phyloP scores from a whole-genome alignment of 1,140 invertebrate genomes.

The Drosophila persimilis region DNA sequence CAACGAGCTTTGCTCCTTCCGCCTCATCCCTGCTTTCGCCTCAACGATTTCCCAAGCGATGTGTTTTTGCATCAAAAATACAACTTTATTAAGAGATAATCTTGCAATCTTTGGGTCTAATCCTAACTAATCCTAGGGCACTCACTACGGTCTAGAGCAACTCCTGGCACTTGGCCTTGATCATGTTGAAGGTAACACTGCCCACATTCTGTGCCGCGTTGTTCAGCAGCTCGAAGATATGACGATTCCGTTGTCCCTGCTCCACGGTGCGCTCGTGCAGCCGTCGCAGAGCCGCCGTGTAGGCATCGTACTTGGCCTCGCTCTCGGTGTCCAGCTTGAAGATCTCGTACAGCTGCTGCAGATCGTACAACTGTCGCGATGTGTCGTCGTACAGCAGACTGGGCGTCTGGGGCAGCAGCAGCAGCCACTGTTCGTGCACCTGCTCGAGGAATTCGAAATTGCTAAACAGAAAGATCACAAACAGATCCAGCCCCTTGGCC shows the following conservation, averaged over 20 bases:
- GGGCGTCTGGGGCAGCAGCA: slow-evolving; percentile 52
- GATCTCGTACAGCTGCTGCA: slow-evolving; percentile 63
- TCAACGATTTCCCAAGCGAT: background rate
- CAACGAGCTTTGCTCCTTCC: background rate
- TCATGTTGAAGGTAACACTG: slow-evolving; percentile 75
- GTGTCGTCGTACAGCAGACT: slow-evolving; percentile 54
- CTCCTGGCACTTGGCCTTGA: slow-evolving; percentile 71
- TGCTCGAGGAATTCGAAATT: slow-evolving; percentile 76
- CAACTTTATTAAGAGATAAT: too few relatives aligned
- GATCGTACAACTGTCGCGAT: slow-evolving; percentile 49
- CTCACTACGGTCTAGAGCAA: slow-evolving; percentile 19
- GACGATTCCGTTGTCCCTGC: slow-evolving; percentile 55
- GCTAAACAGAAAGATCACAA: slow-evolving; percentile 74
- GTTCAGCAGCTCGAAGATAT: slow-evolving; percentile 67
- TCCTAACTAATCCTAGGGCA: background rate
- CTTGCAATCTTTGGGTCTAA: too few relatives aligned
- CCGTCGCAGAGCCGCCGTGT: slow-evolving; percentile 40
- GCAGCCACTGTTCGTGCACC: slow-evolving; percentile 62
- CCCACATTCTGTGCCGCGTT: slow-evolving; percentile 74
- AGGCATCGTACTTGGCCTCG: slow-evolving; percentile 62
- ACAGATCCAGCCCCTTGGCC: slow-evolving; percentile 66
- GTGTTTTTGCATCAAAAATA: too few relatives aligned
- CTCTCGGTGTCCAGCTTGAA: slow-evolving; percentile 75
- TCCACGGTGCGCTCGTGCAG: slow-evolving; percentile 62
- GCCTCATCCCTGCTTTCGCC: background rate